Evolutionary conservation across 2,888 invertebrate genomes (phyloP).

Genomic region (Machimus rusticus): DNA sequence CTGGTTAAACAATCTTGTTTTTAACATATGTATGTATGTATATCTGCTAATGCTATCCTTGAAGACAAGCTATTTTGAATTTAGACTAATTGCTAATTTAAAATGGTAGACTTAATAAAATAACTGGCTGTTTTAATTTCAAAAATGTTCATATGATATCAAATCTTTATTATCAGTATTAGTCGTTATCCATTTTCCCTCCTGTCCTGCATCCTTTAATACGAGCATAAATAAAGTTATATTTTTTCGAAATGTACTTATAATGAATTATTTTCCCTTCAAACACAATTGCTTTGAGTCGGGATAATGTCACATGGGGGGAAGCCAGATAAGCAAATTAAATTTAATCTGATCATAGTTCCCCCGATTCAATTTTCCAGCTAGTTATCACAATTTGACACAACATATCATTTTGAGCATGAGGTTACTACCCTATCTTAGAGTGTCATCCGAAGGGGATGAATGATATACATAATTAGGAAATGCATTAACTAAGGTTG

Average conservation of each 20-base stretch:
- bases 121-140: no score
- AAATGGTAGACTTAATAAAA: no score
- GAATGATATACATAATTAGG: not conserved
- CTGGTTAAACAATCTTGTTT: no score
- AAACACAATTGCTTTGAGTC: not conserved
- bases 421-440: conserved; percentile 19
- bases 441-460: not conserved
- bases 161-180: not conserved
- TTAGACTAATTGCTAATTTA: no score
- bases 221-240: not conserved
- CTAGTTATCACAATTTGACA: conserved; percentile 53
- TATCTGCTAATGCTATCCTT: no score
- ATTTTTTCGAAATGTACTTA: not conserved
- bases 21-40: no score
- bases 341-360: conserved; percentile 51
- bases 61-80: no score
- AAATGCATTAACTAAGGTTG: not conserved
- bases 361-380: conserved; percentile 53
- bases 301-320: not conserved
- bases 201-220: not conserved
- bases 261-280: not conserved
- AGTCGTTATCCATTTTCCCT: not conserved
- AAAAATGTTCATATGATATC: no score
- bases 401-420: conserved; percentile 49
- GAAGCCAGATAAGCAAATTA: conserved; percentile 51